These are phyloP conservation scores for Leucophora obtusa DNA, from an alignment of 2,888 invertebrate species.

Conservation along the genomic window DNA sequence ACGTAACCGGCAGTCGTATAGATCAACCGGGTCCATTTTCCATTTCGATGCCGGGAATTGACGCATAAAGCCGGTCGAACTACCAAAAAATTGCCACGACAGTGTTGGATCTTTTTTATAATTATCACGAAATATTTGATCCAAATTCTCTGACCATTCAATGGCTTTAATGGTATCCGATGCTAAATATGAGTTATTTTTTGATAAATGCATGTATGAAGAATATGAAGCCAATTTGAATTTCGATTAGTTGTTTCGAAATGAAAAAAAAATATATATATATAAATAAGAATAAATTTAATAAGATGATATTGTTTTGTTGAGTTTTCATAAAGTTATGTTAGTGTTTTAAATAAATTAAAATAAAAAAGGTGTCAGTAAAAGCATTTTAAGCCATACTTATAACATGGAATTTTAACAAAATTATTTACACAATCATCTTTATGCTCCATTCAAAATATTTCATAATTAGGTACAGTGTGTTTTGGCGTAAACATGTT, in stretches of 20 bases:
- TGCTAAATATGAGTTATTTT: slow-evolving; percentile 79
- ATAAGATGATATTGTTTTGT: slow-evolving; percentile 10
- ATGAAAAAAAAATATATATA: slow-evolving; percentile 30
- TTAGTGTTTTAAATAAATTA: slow-evolving; percentile 20
- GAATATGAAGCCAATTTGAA: slow-evolving; percentile 51
- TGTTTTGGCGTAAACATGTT: slow-evolving; percentile 56
- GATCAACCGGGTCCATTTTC: slow-evolving; percentile 90
- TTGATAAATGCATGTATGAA: slow-evolving; percentile 65
- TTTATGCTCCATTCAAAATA: slow-evolving; percentile 40
- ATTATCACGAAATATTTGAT: slow-evolving; percentile 92
- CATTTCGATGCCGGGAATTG: slow-evolving; percentile 95
- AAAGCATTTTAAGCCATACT: slow-evolving; percentile 62
- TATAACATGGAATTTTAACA: slow-evolving; percentile 54
- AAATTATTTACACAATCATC: slow-evolving; percentile 67
- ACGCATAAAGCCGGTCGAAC: slow-evolving; percentile 97
- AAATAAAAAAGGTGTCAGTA: slow-evolving; percentile 42
- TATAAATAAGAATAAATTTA: slow-evolving; percentile 34
- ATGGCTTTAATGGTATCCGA: slow-evolving; percentile 93
- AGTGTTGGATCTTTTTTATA: slow-evolving; percentile 91
- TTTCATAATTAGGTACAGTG: slow-evolving; percentile 60
- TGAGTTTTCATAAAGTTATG: slow-evolving; percentile 4
- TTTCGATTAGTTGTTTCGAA: slow-evolving; percentile 29
- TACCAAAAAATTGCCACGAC: slow-evolving; percentile 99
- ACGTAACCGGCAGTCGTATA: slow-evolving; percentile 96
- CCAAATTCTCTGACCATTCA: slow-evolving; percentile 96